Evolutionary conservation across 2,113 vertebrate genomes (phyloP).

Genomic region (Smithornis capensis): DNA sequence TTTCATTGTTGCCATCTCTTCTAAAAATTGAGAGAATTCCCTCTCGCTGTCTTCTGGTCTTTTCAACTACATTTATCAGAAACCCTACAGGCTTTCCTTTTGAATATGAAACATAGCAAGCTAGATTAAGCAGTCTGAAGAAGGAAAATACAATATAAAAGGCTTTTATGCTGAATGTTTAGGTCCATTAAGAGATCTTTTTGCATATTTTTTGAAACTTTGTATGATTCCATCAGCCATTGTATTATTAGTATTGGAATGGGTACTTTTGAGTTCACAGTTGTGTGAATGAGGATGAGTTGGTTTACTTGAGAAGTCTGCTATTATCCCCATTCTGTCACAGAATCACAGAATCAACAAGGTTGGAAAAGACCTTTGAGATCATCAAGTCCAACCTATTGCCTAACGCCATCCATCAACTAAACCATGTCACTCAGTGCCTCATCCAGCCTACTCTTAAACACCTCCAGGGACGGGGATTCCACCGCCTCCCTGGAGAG

Average conservation of each 20-base stretch:
- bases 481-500: too few species aligned
- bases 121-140: neutral
- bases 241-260: neutral
- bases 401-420: too few species aligned
- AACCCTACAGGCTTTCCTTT: neutral
- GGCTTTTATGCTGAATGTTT: neutral
- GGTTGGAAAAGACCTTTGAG: too few species aligned
- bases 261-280: neutral
- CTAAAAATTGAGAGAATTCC: neutral
- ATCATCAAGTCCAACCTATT: too few species aligned
- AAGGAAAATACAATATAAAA: neutral
- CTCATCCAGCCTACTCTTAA: too few species aligned
- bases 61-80: neutral
- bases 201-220: neutral
- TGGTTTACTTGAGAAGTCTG: neutral
- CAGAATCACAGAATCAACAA: too few species aligned
- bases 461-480: too few species aligned
- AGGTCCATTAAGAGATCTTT: neutral
- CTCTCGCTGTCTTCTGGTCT: neutral
- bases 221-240: neutral
- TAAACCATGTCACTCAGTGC: too few species aligned
- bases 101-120: neutral
- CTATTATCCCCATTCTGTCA: neutral
- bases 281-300: neutral
- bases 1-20: neutral